Conservation (phyloP, 1,140 invertebrate species). For the Psilanteris sp. region DNA sequence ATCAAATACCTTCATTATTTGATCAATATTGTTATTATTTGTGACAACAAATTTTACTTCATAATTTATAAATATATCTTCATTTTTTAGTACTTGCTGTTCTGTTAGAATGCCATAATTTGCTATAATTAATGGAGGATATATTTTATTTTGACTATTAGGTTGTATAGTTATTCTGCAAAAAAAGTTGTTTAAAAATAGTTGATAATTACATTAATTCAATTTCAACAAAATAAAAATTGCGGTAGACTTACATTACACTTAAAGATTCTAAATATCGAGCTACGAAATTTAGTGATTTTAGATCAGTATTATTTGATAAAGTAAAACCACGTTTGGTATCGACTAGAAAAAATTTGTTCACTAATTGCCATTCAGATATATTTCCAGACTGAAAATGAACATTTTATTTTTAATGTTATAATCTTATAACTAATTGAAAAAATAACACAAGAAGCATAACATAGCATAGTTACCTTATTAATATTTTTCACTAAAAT, state of each 20-base stretch:
- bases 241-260: slow-evolving; percentile 69
- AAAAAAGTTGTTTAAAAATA: slow-evolving; percentile 55
- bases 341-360: slow-evolving; percentile 86
- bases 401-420: background rate
- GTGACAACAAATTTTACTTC: slow-evolving; percentile 82
- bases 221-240: background rate
- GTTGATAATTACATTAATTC: background rate
- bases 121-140: slow-evolving; percentile 81
- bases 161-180: slow-evolving; percentile 80
- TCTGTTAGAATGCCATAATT: slow-evolving; percentile 81
- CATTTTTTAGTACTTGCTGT: slow-evolving; percentile 76
- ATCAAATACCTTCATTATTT: slow-evolving; percentile 81
- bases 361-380: slow-evolving; percentile 83
- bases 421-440: background rate
- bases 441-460: slow-evolving; percentile 2
- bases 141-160: slow-evolving; percentile 81
- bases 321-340: slow-evolving; percentile 77
- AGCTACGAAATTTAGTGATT: slow-evolving; percentile 34
- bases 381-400: slow-evolving; percentile 72
- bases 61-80: slow-evolving; percentile 80
- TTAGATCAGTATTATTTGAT: slow-evolving; percentile 58
- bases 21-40: slow-evolving; percentile 74
- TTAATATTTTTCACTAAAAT: slow-evolving; percentile 77
- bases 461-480: slow-evolving; percentile 17
- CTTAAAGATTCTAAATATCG: slow-evolving; percentile 77